These are phyloP conservation scores for Drosophila flavopinicola DNA, from an alignment of 2,888 invertebrate species.

Conservation along the genomic window DNA sequence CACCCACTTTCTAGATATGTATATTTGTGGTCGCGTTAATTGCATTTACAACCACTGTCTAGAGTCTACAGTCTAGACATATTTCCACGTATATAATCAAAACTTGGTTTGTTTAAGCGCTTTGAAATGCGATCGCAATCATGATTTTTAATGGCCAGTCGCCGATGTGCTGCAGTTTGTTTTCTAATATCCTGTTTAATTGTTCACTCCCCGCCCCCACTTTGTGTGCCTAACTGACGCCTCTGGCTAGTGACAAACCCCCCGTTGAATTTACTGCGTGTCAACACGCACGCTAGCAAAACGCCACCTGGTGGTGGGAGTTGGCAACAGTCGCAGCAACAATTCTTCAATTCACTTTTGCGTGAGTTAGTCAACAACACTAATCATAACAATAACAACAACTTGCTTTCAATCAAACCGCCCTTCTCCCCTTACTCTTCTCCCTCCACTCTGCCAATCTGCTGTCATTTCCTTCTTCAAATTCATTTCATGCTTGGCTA, in stretches of 20 bases:
- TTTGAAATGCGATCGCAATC: conserved; percentile 48
- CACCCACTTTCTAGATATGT: conserved; percentile 22
- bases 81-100: conserved; percentile 51
- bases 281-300: conserved; percentile 42
- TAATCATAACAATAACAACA: conserved; percentile 42
- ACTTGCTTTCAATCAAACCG: conserved; percentile 29
- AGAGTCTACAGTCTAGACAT: conserved; percentile 62
- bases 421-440: background rate
- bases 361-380: conserved; percentile 51
- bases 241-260: conserved; percentile 3
- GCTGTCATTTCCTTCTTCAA: conserved; percentile 37
- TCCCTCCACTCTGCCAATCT: background rate
- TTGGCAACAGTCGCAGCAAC: conserved; percentile 20
- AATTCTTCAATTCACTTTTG: conserved; percentile 24
- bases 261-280: conserved; percentile 38
- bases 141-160: conserved; percentile 38
- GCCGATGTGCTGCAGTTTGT: conserved; percentile 44
- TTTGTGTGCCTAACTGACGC: conserved; percentile 1
- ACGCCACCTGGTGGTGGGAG: conserved; percentile 56
- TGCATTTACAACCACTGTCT: conserved; percentile 56
- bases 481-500: conserved; percentile 65
- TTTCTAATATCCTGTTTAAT: conserved; percentile 68
- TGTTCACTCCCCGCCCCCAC: conserved; percentile 13
- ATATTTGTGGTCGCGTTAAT: conserved; percentile 33
- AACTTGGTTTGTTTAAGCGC: conserved; percentile 34